Percentiles rank a stretch among this genome's conserved stretches.
phyloP scores from a whole-genome alignment of 2,888 invertebrate species.

The Catocala nupta region DNA sequence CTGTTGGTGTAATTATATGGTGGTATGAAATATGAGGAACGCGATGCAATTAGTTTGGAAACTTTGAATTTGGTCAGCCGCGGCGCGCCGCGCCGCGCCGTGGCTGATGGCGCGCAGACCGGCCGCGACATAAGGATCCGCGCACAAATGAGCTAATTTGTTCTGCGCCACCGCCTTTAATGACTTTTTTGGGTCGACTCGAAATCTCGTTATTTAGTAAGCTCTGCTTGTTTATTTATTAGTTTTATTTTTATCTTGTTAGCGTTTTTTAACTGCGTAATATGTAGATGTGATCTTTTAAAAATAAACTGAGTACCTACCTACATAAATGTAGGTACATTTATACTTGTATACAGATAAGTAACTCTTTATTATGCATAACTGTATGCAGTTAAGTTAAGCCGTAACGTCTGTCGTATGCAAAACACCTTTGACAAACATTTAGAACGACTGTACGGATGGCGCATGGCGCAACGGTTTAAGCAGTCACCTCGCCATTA shows the following conservation, averaged over 20 bases:
- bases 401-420: no score
- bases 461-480: background rate
- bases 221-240: constrained; percentile 55
- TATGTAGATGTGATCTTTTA: constrained; percentile 14
- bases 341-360: background rate
- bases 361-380: no score
- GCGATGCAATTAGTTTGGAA: constrained; percentile 56
- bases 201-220: constrained; percentile 59
- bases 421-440: no score
- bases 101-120: constrained; percentile 19
- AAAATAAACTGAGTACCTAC: no score
- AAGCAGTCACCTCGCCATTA: no score
- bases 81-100: constrained; percentile 14
- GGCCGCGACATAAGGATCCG: constrained; percentile 38
- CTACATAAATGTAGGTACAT: background rate
- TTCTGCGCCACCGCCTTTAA: constrained; percentile 62
- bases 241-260: constrained; percentile 47
- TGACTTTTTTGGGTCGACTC: constrained; percentile 60
- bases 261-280: constrained; percentile 31
- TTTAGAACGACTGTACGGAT: no score
- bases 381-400: no score
- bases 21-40: constrained; percentile 47
- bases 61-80: constrained; percentile 52
- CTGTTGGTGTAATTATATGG: constrained; percentile 49
- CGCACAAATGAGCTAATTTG: constrained; percentile 64